These are phyloP conservation scores for Nesogale talazaci DNA, from an alignment of 2,113 vertebrate species.

Conservation along the genomic window DNA sequence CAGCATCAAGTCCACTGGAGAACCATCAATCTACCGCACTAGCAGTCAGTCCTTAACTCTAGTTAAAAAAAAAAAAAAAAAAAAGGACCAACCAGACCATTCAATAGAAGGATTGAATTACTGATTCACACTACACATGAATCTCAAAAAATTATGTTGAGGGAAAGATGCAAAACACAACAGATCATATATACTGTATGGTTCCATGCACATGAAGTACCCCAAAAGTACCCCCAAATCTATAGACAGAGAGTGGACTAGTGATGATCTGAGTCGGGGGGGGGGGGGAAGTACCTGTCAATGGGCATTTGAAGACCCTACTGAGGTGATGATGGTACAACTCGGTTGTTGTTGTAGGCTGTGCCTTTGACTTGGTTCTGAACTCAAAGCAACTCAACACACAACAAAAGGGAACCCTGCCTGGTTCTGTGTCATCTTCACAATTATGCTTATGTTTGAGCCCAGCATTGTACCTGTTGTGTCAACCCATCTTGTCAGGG, in stretches of 20 bases:
- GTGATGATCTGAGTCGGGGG: not conserved
- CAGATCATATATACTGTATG: not conserved
- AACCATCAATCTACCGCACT: not conserved
- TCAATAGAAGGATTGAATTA: not conserved
- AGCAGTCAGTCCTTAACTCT: not conserved
- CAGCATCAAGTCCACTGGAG: not conserved
- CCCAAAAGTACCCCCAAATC: not conserved
- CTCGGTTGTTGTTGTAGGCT: too few species aligned
- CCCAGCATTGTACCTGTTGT: too few species aligned
- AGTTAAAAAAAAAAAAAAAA: not conserved
- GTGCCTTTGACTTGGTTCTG: too few species aligned
- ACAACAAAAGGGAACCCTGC: too few species aligned
- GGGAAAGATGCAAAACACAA: not conserved
- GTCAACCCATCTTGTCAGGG: too few species aligned
- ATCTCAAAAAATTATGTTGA: not conserved
- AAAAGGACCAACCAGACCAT: not conserved
- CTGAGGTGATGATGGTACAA: fast-evolving
- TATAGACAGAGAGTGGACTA: fast-evolving
- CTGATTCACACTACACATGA: not conserved
- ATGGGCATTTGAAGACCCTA: too few species aligned
- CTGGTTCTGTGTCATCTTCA: too few species aligned
- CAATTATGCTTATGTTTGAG: too few species aligned
- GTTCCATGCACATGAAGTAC: not conserved
- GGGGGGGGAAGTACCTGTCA: too few species aligned
- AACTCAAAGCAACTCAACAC: not conserved